phyloP scores from a whole-genome alignment of 2,113 vertebrate genomes.

The Odobenus rosmarus region DNA sequence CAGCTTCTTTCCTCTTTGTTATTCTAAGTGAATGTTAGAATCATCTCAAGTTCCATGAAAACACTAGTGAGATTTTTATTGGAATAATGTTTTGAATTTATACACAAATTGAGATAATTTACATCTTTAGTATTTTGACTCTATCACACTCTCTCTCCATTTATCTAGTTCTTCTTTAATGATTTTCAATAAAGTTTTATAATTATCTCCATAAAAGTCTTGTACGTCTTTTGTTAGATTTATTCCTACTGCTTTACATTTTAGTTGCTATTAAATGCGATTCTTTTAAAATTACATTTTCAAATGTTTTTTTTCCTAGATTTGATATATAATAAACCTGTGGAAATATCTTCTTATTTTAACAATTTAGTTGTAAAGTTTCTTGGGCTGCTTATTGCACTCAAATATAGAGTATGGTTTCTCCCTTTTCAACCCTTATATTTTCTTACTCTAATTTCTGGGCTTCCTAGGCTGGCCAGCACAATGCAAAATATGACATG shows the following conservation, averaged over 20 bases:
- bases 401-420: not conserved
- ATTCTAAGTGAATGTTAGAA: not conserved
- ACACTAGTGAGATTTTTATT: conserved; percentile 9
- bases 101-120: not conserved
- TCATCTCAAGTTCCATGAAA: not conserved
- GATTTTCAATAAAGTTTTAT: conserved; percentile 39
- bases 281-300: conserved; percentile 28
- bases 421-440: not conserved
- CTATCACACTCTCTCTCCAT: not conserved
- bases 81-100: conserved; percentile 14
- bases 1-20: not conserved
- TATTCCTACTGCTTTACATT: conserved; percentile 4
- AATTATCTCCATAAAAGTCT: conserved; percentile 43
- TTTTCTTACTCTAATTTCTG: not conserved
- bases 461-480: not conserved
- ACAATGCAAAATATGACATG: not conserved
- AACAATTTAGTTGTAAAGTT: not conserved
- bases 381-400: not conserved
- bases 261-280: not conserved
- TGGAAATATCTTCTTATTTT: not conserved
- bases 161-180: conserved; percentile 38
- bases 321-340: not conserved
- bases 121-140: not conserved
- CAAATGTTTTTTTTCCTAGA: not conserved
- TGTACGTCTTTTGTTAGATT: not conserved